Conservation (phyloP, 2,113 vertebrate genomes). For the Myotis yumanensis region DNA sequence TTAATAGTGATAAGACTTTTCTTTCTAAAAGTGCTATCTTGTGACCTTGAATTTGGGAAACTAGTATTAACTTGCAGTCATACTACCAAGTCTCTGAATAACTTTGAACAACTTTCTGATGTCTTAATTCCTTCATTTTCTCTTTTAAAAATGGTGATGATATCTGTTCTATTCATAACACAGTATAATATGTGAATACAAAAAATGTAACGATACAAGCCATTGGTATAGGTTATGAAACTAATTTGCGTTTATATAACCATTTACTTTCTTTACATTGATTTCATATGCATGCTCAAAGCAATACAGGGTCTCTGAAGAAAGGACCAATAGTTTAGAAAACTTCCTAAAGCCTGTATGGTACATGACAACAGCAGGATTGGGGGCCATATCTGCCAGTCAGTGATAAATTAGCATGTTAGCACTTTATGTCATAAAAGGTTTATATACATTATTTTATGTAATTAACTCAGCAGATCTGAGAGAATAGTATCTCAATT, state of each 20-base stretch:
- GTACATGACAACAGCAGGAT: neutral
- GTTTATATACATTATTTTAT: neutral
- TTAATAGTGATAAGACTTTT: neutral
- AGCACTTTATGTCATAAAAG: neutral
- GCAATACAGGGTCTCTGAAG: neutral
- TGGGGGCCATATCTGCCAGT: neutral
- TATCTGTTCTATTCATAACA: neutral
- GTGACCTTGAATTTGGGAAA: conserved; percentile 47
- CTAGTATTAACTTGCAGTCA: neutral
- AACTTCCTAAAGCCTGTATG: accelerated
- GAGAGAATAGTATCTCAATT: neutral
- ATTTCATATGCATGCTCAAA: neutral
- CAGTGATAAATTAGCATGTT: neutral
- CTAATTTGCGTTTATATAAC: neutral
- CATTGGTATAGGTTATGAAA: neutral
- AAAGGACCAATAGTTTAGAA: neutral
- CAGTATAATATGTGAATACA: neutral
- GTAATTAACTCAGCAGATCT: neutral
- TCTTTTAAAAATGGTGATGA: neutral
- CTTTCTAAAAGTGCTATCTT: neutral
- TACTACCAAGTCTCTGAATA: neutral
- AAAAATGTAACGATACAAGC: neutral
- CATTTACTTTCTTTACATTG: neutral
- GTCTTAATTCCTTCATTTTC: neutral
- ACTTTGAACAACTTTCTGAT: neutral